These are phyloP conservation scores for Orthonevra nobilis DNA, from an alignment of 2,888 invertebrate species.

Conservation along the genomic window DNA sequence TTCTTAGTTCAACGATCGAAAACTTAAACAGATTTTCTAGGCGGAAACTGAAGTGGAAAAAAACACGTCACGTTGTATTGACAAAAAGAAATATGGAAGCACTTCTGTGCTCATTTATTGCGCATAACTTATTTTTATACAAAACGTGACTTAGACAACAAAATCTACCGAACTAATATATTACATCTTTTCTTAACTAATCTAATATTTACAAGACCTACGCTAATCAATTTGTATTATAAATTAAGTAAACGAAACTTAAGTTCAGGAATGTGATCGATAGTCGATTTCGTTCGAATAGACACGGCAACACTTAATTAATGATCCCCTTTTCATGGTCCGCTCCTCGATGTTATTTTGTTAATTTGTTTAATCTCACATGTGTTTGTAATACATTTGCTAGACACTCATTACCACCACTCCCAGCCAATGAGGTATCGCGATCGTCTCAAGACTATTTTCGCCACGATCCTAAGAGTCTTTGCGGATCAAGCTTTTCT, in stretches of 20 bases:
- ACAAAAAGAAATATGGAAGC: neutral
- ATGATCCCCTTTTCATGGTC: too few species aligned
- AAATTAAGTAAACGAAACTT: neutral
- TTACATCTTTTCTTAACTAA: slow-evolving; percentile 14
- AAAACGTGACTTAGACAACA: slow-evolving; percentile 1
- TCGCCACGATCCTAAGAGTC: neutral
- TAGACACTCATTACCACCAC: too few species aligned
- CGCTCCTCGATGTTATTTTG: too few species aligned
- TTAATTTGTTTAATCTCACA: too few species aligned
- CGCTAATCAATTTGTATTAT: neutral
- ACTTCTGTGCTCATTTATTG: slow-evolving; percentile 11
- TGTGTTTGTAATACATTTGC: too few species aligned
- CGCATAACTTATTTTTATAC: neutral
- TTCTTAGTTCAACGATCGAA: too few species aligned
- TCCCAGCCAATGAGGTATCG: too few species aligned
- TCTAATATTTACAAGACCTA: slow-evolving; percentile 6
- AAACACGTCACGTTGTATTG: too few species aligned
- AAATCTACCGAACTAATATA: neutral
- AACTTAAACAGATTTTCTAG: too few species aligned
- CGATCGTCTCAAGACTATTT: too few species aligned
- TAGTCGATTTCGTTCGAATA: slow-evolving; percentile 24
- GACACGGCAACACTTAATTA: slow-evolving; percentile 6
- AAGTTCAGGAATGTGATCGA: neutral
- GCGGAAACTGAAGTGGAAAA: too few species aligned
- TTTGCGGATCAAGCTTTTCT: neutral